Evolutionary conservation across 1,140 invertebrate genomes (phyloP), one percentile per base, ranked within the genome.

Genomic region (Drosophila micromelanica): DNA sequence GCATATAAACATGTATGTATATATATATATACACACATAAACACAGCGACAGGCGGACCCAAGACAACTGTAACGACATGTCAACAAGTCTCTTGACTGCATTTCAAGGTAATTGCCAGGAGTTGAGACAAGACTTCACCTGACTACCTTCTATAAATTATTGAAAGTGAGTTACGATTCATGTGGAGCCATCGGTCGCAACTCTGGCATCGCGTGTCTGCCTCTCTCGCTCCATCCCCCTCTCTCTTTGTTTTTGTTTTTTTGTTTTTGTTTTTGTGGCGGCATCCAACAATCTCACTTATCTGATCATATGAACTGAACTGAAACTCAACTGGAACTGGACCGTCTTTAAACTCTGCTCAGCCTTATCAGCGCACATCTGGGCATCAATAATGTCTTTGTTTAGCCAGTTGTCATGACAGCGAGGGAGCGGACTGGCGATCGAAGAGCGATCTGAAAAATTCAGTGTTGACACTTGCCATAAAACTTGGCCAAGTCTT

Each of bases 361-460:
- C 51, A 64, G 48, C 51, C 62, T 89, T 87, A 87, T 87, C 79
- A 74, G 67, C 62, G 68, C 73, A 67, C 84, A 87, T 87, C 84
- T 76, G 84, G 73, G 84, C 84, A 87, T 87, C 84, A 87, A 87
- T 87, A 89, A 87, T 77, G 84, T 87, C 84, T 87, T 87, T 89
- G 85, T 87, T 89, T 84, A 77, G 78, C 65, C 69, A 72, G 55
- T 38, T 30, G 65, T 77, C 62, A 68, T 72, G 78, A 76, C 65
- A 80, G 60, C 68, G 70, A 2, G 2, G 17, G 23, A 45, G 8
- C 8, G 27, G 12, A 23, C 17, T 11, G 30, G 6, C 38, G 48
- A 54, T 69, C 64, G 64, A 61, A 51, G 27, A 12, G 40, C 59
- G 64, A 73, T 67, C 69, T 61, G 56, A 61, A 78, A 80, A 78